Evolutionary conservation across 1,140 invertebrate genomes (phyloP).

Genomic region (Musca domestica): DNA sequence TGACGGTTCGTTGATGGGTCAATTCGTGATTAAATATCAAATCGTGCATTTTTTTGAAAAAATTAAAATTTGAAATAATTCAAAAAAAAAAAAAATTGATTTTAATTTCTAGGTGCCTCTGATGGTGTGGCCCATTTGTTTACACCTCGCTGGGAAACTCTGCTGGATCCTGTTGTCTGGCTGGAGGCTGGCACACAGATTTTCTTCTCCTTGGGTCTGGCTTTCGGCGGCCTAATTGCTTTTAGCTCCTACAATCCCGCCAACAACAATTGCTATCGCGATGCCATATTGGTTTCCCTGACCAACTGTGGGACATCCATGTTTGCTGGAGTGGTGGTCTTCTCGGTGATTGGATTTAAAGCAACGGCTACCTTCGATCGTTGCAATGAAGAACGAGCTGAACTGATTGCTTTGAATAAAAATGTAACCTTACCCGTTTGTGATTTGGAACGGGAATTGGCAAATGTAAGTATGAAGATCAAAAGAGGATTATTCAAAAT

Average conservation of each 20-base stretch:
- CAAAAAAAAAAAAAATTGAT: slow-evolving; percentile 4
- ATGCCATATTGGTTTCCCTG: slow-evolving; percentile 90
- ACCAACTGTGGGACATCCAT: slow-evolving; percentile 96
- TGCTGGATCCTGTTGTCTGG: slow-evolving; percentile 87
- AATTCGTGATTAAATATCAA: slow-evolving; percentile 18
- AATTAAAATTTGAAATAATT: neutral
- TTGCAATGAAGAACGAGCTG: slow-evolving; percentile 52
- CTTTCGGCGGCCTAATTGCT: slow-evolving; percentile 91
- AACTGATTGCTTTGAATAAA: slow-evolving; percentile 57
- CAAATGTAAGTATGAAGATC: slow-evolving; percentile 72
- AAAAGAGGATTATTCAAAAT: neutral
- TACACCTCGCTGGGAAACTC: slow-evolving; percentile 75
- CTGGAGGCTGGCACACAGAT: slow-evolving; percentile 95
- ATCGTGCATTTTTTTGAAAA: slow-evolving; percentile 2
- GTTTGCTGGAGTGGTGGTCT: slow-evolving; percentile 97
- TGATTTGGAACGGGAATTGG: slow-evolving; percentile 81
- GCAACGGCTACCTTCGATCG: slow-evolving; percentile 64
- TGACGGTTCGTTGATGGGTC: slow-evolving; percentile 3
- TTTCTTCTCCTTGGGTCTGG: slow-evolving; percentile 93
- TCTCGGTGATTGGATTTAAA: slow-evolving; percentile 96
- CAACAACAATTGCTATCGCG: slow-evolving; percentile 93
- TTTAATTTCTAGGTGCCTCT: slow-evolving; percentile 65
- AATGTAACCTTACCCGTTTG: slow-evolving; percentile 69
- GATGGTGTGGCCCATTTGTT: slow-evolving; percentile 88
- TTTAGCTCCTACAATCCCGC: slow-evolving; percentile 93